Percentiles rank a stretch among this genome's conserved stretches.
These are phyloP conservation scores for Phengaris alcon DNA, from an alignment of 2,888 invertebrate species.

Conservation along the genomic window DNA sequence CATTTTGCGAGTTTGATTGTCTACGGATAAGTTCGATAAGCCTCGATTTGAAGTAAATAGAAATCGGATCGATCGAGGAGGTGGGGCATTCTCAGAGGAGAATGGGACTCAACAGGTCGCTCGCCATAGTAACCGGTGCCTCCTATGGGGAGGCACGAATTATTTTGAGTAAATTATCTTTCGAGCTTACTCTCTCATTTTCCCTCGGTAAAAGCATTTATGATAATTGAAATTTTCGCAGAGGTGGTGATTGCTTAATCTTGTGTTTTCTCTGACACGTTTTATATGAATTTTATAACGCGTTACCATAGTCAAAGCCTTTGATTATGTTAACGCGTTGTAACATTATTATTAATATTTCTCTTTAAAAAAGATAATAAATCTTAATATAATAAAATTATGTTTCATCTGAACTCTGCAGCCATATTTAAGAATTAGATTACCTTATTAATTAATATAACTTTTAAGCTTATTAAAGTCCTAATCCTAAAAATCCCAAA, in stretches of 20 bases:
- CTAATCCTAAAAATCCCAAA: too few species aligned
- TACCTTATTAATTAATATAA: too few species aligned
- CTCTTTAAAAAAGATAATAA: too few species aligned
- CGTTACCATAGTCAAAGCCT: too few species aligned
- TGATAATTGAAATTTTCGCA: slow-evolving; percentile 21
- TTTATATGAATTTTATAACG: background rate
- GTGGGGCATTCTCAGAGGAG: slow-evolving; percentile 29
- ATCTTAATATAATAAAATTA: too few species aligned
- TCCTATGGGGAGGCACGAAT: slow-evolving; percentile 33
- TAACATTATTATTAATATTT: too few species aligned
- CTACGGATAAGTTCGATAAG: slow-evolving; percentile 41
- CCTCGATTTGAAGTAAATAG: slow-evolving; percentile 41
- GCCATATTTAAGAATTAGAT: too few species aligned
- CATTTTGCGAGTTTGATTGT: slow-evolving; percentile 38
- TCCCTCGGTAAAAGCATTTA: slow-evolving; percentile 21
- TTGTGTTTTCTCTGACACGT: background rate
- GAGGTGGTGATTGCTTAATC: background rate
- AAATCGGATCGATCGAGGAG: slow-evolving; percentile 38
- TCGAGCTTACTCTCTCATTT: slow-evolving; percentile 36
- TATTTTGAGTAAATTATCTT: slow-evolving; percentile 45
- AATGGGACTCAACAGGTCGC: slow-evolving; percentile 50
- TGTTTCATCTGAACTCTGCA: too few species aligned
- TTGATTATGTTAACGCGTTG: too few species aligned
- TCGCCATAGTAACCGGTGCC: slow-evolving; percentile 45
- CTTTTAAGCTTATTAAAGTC: too few species aligned